These are phyloP conservation scores for Platichthys stellatus DNA, from an alignment of 2,113 vertebrate genomes.

Conservation along the genomic window DNA sequence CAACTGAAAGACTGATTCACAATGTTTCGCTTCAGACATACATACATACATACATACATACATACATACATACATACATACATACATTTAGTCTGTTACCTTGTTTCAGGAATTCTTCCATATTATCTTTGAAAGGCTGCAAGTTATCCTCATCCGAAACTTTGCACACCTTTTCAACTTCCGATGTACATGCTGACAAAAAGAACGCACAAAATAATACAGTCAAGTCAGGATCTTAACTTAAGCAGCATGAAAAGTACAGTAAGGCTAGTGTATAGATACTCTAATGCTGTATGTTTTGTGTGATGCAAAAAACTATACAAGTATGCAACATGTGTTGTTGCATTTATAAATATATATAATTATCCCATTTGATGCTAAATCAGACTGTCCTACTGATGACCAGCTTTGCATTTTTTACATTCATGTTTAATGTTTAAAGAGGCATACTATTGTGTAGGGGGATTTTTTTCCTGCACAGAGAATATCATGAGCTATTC, in stretches of 20 bases:
- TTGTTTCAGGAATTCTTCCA: slow-evolving; percentile 92
- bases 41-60: background rate
- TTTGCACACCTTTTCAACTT: slow-evolving; percentile 92
- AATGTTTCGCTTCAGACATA: background rate
- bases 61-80: background rate
- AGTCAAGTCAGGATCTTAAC: background rate
- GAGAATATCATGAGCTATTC: no score
- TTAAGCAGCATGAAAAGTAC: background rate
- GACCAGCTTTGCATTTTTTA: no score
- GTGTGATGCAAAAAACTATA: background rate
- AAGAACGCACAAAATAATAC: slow-evolving; percentile 12
- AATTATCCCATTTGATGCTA: no score
- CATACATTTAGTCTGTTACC: slow-evolving; percentile 79
- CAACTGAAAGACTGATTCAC: background rate
- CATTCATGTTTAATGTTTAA: no score
- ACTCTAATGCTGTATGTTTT: background rate
- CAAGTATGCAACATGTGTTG: no score
- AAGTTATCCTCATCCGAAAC: slow-evolving; percentile 91
- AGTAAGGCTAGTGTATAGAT: no score
- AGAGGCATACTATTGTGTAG: no score
- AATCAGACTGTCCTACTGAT: no score
- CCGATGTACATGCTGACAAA: slow-evolving; percentile 88
- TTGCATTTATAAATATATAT: no score
- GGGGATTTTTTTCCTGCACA: no score
- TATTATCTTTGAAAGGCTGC: slow-evolving; percentile 96